Conservation (phyloP, 2,888 invertebrate genomes). For the Dorcus hopei region DNA sequence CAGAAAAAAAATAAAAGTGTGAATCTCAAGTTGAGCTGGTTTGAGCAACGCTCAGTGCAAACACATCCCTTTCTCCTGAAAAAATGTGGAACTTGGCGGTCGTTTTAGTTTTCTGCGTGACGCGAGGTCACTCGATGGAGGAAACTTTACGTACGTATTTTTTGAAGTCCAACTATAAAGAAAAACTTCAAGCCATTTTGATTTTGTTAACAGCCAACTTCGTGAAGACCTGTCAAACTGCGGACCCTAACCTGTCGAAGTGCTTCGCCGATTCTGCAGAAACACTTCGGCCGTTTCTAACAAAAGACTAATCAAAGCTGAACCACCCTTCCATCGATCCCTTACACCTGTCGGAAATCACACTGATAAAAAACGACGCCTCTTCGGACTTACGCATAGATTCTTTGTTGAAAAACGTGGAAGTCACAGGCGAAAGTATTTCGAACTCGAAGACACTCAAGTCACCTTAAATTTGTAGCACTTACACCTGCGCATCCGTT, state of each 20-base stretch:
- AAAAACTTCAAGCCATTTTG: no score
- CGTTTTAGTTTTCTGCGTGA: no score
- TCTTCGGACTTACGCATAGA: slow-evolving; percentile 30
- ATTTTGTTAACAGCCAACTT: slow-evolving; percentile 11
- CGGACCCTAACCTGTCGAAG: slow-evolving; percentile 35
- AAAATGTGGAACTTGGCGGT: no score
- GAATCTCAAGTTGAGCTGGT: no score
- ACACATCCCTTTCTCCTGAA: no score
- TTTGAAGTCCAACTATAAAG: no score
- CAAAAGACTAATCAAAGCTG: slow-evolving; percentile 40
- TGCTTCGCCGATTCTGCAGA: slow-evolving; percentile 37
- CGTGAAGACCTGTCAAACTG: slow-evolving; percentile 32
- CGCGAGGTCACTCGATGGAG: no score
- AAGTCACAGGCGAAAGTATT: slow-evolving; percentile 28
- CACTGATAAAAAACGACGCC: slow-evolving; percentile 30
- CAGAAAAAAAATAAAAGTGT: no score
- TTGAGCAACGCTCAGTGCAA: no score
- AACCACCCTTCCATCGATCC: slow-evolving; percentile 40
- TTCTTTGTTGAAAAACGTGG: slow-evolving; percentile 29
- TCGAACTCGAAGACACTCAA: slow-evolving; percentile 26
- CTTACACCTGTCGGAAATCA: slow-evolving; percentile 31
- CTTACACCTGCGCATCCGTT: not conserved
- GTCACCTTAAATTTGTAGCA: not conserved
- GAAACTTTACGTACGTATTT: no score
- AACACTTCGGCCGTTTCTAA: slow-evolving; percentile 30